A percentile compares a stretch with the other conserved stretches of the same genome.
Conservation (phyloP, 2,797 vertebrate genomes). For the Staurois parvus region DNA sequence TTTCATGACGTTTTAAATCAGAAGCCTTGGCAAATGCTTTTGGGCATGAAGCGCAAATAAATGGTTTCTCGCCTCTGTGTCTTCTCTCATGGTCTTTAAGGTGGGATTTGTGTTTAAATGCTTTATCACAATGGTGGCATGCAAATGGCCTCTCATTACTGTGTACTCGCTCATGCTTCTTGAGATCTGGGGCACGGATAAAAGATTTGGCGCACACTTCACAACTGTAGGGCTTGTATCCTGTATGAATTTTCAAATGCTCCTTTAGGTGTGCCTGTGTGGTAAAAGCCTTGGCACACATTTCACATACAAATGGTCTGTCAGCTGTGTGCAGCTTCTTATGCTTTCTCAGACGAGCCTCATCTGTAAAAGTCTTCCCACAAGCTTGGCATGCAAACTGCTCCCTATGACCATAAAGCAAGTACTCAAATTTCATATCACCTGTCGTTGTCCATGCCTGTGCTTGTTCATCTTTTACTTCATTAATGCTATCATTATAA, state of each 20-base stretch:
- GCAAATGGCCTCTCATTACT: slow-evolving; percentile 97
- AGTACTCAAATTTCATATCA: slow-evolving; percentile 96
- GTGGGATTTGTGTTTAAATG: slow-evolving; percentile 99
- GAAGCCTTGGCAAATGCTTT: slow-evolving; percentile 99
- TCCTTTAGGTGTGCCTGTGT: slow-evolving; percentile 97
- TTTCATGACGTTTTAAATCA: slow-evolving; percentile 96
- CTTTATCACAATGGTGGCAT: slow-evolving; percentile 97
- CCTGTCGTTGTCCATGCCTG: slow-evolving; percentile 90
- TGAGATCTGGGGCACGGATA: slow-evolving; percentile 94
- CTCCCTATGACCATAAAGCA: slow-evolving; percentile 91
- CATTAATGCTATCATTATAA: slow-evolving; percentile 88
- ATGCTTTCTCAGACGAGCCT: slow-evolving; percentile 90
- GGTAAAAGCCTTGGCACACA: slow-evolving; percentile 98
- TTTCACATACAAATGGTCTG: slow-evolving; percentile 94
- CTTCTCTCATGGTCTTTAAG: slow-evolving; percentile 97
- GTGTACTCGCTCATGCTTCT: slow-evolving; percentile 96
- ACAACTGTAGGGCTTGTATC: slow-evolving; percentile 96
- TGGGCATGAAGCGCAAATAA: slow-evolving; percentile 95
- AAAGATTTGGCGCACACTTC: slow-evolving; percentile 97
- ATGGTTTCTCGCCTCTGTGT: slow-evolving; percentile 95
- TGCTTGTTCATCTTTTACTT: slow-evolving; percentile 91
- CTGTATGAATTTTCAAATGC: slow-evolving; percentile 97
- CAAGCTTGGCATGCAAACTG: slow-evolving; percentile 92
- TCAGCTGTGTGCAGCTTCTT: slow-evolving; percentile 96
- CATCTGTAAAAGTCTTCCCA: slow-evolving; percentile 90